Base-by-base conservation (phyloP, 2,113 vertebrate species). In the Microtus pennsylvanicus region DNA sequence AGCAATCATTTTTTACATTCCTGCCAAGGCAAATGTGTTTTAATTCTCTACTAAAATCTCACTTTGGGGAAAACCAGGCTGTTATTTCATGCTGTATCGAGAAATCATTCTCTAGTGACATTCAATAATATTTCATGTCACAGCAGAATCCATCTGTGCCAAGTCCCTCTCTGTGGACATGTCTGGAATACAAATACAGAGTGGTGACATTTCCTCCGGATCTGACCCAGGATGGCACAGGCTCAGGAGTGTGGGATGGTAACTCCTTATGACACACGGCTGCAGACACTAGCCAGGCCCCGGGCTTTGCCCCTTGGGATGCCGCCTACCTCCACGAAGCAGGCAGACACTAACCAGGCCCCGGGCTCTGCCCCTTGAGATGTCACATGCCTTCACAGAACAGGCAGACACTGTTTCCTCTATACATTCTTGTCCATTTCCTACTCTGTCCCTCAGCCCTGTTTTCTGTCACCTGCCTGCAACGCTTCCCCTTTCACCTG, bases 101-200 rank as follows among this genome's bases (percentile, higher is more conserved):
- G 92, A 89, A 93, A 92, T 87, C 30, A 72, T 72, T 95, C 95
- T 95, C 91, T 63, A 38, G 96, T 82, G 93, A 93, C 87, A 87
- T 55, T 83, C 81, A 35, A n/a, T 95, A 85, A 88, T 81, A 92
- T 88, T 93, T 92, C 63, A 58, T 87, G 92, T 87, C 95, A 50
- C 87, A 97, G 89, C 45, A 26, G 80, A 92, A 74, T 63, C 89
- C 55, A 16, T 75, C 87, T 45, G 75, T 16, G 28, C 86, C n/a
- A 61, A 89, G 42, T 2, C 76, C 93, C 19, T 75, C 65, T 81
- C 88, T 38, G 69, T 33, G 26, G 65, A 87, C 80, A 22, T 17
- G 90, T 74, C 69, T 72, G 42, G 78, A 95, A 90, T 83, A 24
- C 8, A 50, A 83, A 90, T 22, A 52, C 3, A 28, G 52, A 90